A percentile compares a stretch with the other conserved stretches of the same genome.
phyloP scores from a whole-genome alignment of 1,140 invertebrate genomes.

The Neuroterus valhalla region DNA sequence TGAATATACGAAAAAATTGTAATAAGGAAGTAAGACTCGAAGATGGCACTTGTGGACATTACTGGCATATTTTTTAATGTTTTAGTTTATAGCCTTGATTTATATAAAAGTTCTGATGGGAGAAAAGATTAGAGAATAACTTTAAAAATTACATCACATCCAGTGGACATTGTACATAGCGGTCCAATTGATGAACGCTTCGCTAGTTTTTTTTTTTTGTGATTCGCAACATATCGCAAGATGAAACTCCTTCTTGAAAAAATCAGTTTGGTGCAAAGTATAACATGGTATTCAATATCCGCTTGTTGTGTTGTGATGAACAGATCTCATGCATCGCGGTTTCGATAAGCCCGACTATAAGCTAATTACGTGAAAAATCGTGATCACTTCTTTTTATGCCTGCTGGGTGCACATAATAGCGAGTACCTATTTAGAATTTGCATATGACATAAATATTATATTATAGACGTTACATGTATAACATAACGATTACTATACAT shows the following conservation, averaged over 20 bases:
- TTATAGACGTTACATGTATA: conserved; percentile 58
- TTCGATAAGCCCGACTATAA: conserved; percentile 2
- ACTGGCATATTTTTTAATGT: conserved; percentile 51
- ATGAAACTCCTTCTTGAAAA: conserved; percentile 32
- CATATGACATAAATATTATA: conserved; percentile 52
- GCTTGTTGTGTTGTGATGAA: conserved; percentile 3
- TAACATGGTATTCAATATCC: background rate
- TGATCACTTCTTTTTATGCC: conserved; percentile 52
- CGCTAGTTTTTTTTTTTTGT: conserved; percentile 39
- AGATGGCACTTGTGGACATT: conserved; percentile 67
- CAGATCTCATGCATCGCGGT: conserved; percentile 42
- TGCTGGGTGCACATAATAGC: conserved; percentile 62
- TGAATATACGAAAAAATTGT: conserved; percentile 48
- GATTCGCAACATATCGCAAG: conserved; percentile 62
- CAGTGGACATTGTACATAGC: conserved; percentile 57
- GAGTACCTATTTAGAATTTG: conserved; percentile 60
- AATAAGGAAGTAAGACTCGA: conserved; percentile 35
- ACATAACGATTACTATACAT: conserved; percentile 63
- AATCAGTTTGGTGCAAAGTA: conserved; percentile 28
- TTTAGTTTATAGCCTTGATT: conserved; percentile 30
- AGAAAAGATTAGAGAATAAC: conserved; percentile 15
- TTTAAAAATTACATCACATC: conserved; percentile 46
- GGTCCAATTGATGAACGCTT: conserved; percentile 59
- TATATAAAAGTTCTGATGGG: background rate
- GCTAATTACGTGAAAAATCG: conserved; percentile 28